Evolutionary conservation across 2,888 invertebrate genomes (phyloP).

Genomic region (Catocala nupta): DNA sequence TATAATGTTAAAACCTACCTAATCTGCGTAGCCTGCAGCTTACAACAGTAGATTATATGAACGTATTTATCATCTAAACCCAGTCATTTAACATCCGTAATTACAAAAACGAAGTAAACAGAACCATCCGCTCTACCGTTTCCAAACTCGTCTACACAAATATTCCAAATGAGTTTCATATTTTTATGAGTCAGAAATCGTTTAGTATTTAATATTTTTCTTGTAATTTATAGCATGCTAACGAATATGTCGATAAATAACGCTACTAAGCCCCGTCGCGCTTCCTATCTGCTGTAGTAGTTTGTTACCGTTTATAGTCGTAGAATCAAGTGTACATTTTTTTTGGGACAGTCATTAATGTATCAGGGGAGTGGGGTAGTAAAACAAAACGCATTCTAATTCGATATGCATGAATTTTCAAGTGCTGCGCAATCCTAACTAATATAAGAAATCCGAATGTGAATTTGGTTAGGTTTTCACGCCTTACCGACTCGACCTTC

Average conservation of each 20-base stretch:
- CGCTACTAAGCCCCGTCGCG: conserved; percentile 54
- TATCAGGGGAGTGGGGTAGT: too few relatives aligned
- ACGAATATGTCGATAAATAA: conserved; percentile 76
- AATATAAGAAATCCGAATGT: too few relatives aligned
- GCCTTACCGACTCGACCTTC: too few relatives aligned
- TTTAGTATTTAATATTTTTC: conserved; percentile 54
- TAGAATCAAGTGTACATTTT: conserved; percentile 10
- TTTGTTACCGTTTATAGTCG: conserved; percentile 27
- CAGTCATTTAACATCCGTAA: conserved; percentile 38
- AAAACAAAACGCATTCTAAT: too few relatives aligned
- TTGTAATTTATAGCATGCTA: conserved; percentile 70
- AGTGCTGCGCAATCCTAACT: too few relatives aligned
- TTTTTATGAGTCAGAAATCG: conserved; percentile 55
- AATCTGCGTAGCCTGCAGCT: neutral
- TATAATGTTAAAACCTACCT: neutral
- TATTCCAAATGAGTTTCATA: conserved; percentile 52
- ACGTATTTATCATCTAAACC: conserved; percentile 19
- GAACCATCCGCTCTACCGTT: conserved; percentile 30
- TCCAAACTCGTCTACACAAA: conserved; percentile 38
- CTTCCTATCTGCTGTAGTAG: conserved; percentile 38
- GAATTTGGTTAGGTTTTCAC: too few relatives aligned
- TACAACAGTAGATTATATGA: conserved; percentile 9
- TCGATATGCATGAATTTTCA: too few relatives aligned
- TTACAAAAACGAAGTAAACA: conserved; percentile 51
- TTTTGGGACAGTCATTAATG: neutral